A percentile compares a stretch with the other conserved stretches of the same genome.
Evolutionary conservation across 2,888 invertebrate species (phyloP).

Genomic region (Charanyca ferruginea): DNA sequence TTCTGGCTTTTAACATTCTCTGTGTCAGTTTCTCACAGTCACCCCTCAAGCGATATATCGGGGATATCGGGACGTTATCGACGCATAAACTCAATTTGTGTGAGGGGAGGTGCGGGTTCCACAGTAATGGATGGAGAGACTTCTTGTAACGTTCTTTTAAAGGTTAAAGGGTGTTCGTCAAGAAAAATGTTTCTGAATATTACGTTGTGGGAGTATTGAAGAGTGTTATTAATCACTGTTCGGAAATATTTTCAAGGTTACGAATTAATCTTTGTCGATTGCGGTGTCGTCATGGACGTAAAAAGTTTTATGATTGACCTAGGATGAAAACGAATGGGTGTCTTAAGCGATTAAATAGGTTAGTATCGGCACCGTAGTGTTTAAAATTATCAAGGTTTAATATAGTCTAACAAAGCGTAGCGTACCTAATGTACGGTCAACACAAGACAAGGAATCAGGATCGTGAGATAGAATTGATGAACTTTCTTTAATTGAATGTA

Average conservation of each 20-base stretch:
- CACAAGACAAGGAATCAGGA: too few relatives aligned
- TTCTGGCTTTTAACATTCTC: not conserved
- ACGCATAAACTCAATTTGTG: slow-evolving; percentile 61
- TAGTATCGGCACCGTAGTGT: too few relatives aligned
- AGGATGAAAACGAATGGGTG: too few relatives aligned
- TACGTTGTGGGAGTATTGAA: not conserved
- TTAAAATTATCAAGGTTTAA: too few relatives aligned
- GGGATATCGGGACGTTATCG: slow-evolving; percentile 57
- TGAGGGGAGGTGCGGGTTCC: slow-evolving; percentile 30
- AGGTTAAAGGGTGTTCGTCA: slow-evolving; percentile 25
- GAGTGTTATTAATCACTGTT: slow-evolving; percentile 3
- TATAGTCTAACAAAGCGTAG: too few relatives aligned
- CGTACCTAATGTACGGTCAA: too few relatives aligned
- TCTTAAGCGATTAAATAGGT: too few relatives aligned
- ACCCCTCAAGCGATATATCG: slow-evolving; percentile 45
- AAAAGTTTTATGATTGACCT: not conserved
- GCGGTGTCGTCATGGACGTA: not conserved
- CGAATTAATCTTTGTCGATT: not conserved
- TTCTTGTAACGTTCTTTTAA: slow-evolving; percentile 31
- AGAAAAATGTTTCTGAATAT: slow-evolving; percentile 9
- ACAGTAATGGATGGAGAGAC: slow-evolving; percentile 51
- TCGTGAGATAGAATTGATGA: too few relatives aligned
- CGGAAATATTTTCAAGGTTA: not conserved
- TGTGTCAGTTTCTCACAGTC: slow-evolving; percentile 10
- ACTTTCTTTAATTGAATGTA: too few relatives aligned